These are phyloP conservation scores for Scaptomyza polygonia DNA, from an alignment of 2,888 invertebrate genomes.

Conservation along the genomic window DNA sequence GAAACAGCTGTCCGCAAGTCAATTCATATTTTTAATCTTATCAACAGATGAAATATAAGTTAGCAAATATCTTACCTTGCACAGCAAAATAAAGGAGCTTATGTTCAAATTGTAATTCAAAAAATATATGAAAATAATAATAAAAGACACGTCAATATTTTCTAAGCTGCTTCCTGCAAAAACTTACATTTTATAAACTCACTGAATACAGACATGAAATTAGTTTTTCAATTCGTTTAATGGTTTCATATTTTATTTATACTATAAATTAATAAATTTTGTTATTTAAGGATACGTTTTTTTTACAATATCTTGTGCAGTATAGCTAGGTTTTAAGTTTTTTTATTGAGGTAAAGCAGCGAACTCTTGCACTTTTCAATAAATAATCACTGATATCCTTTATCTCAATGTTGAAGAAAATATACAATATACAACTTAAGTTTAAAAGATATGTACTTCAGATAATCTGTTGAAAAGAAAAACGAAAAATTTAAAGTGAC, in stretches of 20 bases:
- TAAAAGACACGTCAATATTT: too few species aligned
- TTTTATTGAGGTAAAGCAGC: background rate
- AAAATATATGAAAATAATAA: too few species aligned
- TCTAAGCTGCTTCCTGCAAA: too few species aligned
- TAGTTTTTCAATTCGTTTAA: background rate
- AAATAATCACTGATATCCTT: background rate
- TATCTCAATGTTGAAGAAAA: background rate
- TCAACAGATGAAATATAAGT: background rate
- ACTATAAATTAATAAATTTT: background rate
- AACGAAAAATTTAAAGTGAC: background rate
- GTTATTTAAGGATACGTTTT: background rate
- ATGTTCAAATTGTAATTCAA: too few species aligned
- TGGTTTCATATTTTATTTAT: background rate
- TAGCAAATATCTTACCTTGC: background rate
- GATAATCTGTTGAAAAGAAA: conserved; percentile 1
- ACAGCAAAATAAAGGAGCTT: too few species aligned
- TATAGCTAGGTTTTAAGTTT: background rate
- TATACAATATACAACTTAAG: background rate
- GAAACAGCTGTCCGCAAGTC: background rate
- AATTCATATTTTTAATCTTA: background rate
- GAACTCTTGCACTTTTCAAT: background rate
- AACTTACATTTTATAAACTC: too few species aligned
- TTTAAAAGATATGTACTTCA: conserved; percentile 8
- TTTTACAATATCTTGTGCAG: background rate
- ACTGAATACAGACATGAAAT: too few species aligned